These are phyloP conservation scores for Ornithorhynchus anatinus DNA, from an alignment of 2,113 vertebrate genomes.

Conservation along the genomic window DNA sequence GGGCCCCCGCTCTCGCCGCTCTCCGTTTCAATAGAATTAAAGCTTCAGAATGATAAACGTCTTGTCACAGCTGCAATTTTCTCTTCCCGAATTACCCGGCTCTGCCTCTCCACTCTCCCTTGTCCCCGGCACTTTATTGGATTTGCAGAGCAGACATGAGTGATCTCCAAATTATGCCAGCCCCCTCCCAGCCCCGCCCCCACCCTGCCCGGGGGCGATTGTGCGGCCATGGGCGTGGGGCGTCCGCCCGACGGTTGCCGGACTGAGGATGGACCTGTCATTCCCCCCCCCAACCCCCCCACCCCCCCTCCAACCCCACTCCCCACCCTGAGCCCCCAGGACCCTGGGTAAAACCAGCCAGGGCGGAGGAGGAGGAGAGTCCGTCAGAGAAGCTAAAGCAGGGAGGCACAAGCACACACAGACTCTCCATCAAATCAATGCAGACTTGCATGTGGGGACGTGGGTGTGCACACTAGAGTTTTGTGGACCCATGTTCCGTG, in stretches of 20 bases:
- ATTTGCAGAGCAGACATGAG: slow-evolving; percentile 63
- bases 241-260: slow-evolving; percentile 48
- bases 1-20: slow-evolving; percentile 56
- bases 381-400: too few relatives aligned
- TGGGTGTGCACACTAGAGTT: too few relatives aligned
- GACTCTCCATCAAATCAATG: too few relatives aligned
- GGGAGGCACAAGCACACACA: too few relatives aligned
- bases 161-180: slow-evolving; percentile 65
- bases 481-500: too few relatives aligned
- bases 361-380: too few relatives aligned
- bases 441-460: too few relatives aligned
- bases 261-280: background rate
- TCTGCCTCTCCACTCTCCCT: slow-evolving; percentile 50
- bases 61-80: slow-evolving; percentile 86
- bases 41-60: slow-evolving; percentile 79
- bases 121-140: slow-evolving; percentile 49
- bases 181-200: background rate
- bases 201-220: slow-evolving; percentile 64
- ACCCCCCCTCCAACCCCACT: background rate
- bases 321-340: too few relatives aligned
- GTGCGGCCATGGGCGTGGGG: slow-evolving; percentile 71
- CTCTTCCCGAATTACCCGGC: slow-evolving; percentile 79
- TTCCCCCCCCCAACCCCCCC: background rate
- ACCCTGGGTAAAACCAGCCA: background rate
- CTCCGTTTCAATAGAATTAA: slow-evolving; percentile 77